Conservation (phyloP, 23 tunicate species). For the Phallusia fumigata region DNA sequence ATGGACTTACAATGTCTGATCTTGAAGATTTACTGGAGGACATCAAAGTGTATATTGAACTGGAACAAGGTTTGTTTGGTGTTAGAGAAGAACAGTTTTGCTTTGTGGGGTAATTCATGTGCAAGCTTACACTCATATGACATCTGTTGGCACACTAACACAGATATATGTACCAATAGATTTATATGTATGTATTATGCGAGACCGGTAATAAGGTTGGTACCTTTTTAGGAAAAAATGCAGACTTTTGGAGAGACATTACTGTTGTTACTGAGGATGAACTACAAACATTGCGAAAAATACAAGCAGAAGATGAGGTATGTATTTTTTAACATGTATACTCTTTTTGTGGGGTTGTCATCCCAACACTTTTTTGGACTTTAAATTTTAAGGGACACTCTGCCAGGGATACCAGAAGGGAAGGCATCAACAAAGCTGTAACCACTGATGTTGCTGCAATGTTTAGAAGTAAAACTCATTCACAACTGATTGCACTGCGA, state of each 20-base stretch:
- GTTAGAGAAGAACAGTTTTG: no score
- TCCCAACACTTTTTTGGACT: neutral
- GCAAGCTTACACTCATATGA: no score
- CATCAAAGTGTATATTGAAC: conserved; percentile 89
- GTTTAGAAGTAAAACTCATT: conserved; percentile 74
- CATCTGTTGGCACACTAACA: no score
- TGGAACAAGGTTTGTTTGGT: conserved; percentile 84
- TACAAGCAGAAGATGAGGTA: conserved; percentile 49
- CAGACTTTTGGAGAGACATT: conserved; percentile 91
- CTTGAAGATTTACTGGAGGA: conserved; percentile 93
- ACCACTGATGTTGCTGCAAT: conserved; percentile 59
- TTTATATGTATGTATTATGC: no score
- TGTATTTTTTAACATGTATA: neutral
- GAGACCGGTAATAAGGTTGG: no score
- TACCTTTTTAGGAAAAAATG: conserved; percentile 49
- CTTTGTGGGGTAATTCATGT: no score
- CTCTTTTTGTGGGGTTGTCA: neutral
- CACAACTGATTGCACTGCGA: conserved; percentile 66
- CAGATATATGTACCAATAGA: no score
- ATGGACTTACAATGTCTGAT: conserved; percentile 81
- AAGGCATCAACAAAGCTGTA: conserved; percentile 81
- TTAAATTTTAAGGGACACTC: conserved; percentile 22
- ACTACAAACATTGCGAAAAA: conserved; percentile 63
- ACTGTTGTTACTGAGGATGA: conserved; percentile 88
- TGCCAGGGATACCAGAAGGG: conserved; percentile 55